A percentile compares a stretch with the other conserved stretches of the same genome.
phyloP scores from a whole-genome alignment of 2,888 invertebrate genomes.

The Tribolium freemani region DNA sequence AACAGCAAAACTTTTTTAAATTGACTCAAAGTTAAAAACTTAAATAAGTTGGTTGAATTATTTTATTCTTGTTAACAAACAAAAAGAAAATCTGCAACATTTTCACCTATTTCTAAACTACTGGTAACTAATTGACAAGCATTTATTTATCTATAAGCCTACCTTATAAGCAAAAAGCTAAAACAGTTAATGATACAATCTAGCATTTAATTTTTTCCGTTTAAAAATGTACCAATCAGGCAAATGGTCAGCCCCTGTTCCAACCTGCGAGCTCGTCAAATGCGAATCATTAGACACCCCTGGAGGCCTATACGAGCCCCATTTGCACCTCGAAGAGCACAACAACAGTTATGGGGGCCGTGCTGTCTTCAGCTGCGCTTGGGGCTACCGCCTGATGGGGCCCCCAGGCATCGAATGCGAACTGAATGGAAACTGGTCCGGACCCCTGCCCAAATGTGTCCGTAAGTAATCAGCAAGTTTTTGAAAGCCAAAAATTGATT shows the following conservation, averaged over 20 bases:
- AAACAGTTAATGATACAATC: no score
- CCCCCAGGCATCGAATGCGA: conserved; percentile 85
- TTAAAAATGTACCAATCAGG: no score
- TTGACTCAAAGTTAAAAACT: no score
- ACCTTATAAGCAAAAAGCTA: no score
- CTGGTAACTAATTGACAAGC: no score
- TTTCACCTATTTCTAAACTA: no score
- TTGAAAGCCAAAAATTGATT: conserved; percentile 9
- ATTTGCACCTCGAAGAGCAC: conserved; percentile 82
- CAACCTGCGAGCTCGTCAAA: conserved; percentile 82
- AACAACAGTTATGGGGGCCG: conserved; percentile 87
- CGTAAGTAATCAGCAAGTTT: conserved; percentile 70
- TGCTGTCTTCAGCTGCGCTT: conserved; percentile 86
- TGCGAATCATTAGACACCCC: conserved; percentile 80
- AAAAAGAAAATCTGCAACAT: no score
- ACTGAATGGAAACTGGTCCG: conserved; percentile 85
- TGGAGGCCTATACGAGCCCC: conserved; percentile 77
- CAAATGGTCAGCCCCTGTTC: conserved; percentile 83
- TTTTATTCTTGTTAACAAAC: no score
- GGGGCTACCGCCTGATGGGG: conserved; percentile 85
- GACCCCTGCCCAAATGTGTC: conserved; percentile 80
- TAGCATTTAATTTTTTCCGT: no score
- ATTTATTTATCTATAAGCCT: no score
- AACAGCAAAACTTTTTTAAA: no score
- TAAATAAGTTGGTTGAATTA: no score